Percentiles rank a stretch among this genome's conserved stretches.
Conservation (phyloP, 2,113 vertebrate species). For the Cochlearius cochlearius region DNA sequence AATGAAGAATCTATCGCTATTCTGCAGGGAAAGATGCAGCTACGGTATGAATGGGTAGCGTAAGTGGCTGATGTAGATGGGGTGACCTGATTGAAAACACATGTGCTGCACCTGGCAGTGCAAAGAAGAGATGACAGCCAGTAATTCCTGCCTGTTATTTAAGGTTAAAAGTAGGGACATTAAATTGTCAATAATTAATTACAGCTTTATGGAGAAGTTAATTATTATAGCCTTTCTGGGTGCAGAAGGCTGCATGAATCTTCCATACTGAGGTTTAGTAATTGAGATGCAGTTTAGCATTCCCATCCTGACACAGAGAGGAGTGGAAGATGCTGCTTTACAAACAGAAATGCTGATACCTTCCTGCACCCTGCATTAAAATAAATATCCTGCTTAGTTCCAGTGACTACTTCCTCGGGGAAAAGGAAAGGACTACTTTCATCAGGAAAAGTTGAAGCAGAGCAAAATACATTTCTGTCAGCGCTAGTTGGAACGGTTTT, state of each 20-base stretch:
- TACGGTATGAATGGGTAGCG: neutral
- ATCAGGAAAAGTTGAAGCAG: neutral
- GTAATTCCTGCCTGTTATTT: conserved; percentile 28
- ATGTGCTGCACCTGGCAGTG: conserved; percentile 19
- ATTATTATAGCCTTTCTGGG: conserved; percentile 17
- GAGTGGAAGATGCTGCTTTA: neutral
- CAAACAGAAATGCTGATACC: conserved; percentile 15
- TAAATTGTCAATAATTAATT: conserved; percentile 55
- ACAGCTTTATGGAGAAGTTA: conserved; percentile 38
- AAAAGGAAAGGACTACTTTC: neutral
- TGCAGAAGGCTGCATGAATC: neutral
- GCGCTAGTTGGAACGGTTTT: neutral
- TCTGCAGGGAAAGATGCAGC: neutral
- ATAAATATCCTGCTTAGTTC: conserved; percentile 1
- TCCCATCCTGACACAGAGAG: neutral
- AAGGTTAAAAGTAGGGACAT: conserved; percentile 25
- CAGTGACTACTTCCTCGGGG: neutral
- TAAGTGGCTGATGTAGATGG: neutral
- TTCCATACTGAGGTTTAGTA: neutral
- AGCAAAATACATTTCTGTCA: neutral
- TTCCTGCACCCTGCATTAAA: neutral
- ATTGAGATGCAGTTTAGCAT: conserved; percentile 7
- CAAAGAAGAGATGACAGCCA: neutral
- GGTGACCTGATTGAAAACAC: neutral
- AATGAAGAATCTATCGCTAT: neutral